A percentile compares a stretch with the other conserved stretches of the same genome.
These are phyloP conservation scores for Drosophila hamatofila DNA, from an alignment of 2,888 invertebrate species.

Conservation along the genomic window DNA sequence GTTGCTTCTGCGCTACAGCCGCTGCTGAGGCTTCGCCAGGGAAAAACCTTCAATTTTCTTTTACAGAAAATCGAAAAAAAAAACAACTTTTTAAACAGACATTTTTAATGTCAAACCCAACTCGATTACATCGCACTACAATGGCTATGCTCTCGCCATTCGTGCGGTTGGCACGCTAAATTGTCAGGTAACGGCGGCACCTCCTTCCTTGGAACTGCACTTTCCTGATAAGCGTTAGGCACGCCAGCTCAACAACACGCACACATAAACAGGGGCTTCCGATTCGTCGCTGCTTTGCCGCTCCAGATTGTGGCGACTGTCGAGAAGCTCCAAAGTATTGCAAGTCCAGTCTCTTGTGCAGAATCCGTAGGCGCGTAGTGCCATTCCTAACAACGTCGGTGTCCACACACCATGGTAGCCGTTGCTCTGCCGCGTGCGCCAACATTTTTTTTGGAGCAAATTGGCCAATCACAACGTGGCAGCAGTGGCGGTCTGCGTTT, in stretches of 20 bases:
- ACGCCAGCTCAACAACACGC: conserved; percentile 49
- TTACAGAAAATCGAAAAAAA: conserved; percentile 27
- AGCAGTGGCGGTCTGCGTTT: conserved; percentile 32
- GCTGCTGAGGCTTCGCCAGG: conserved; percentile 30
- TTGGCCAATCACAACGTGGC: conserved; percentile 29
- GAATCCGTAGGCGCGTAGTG: conserved; percentile 57
- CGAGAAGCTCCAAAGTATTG: conserved; percentile 33
- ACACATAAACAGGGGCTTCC: conserved; percentile 21
- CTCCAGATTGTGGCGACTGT: conserved; percentile 57
- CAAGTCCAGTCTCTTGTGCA: conserved; percentile 52
- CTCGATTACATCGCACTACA: conserved; percentile 64
- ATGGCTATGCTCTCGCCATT: conserved; percentile 81
- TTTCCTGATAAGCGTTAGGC: conserved; percentile 49
- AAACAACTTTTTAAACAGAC: conserved; percentile 24
- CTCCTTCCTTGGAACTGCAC: conserved; percentile 12
- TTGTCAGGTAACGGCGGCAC: conserved; percentile 14
- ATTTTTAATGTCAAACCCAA: neutral
- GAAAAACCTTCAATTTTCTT: conserved; percentile 41
- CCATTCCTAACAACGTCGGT: conserved; percentile 33
- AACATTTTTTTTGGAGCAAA: conserved; percentile 43
- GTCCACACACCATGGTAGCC: conserved; percentile 29
- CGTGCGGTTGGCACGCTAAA: conserved; percentile 80
- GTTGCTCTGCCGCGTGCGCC: conserved; percentile 41
- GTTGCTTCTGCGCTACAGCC: conserved; percentile 45
- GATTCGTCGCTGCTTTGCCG: conserved; percentile 56